These are phyloP conservation scores for Hypsibius dujardini DNA, from an alignment of 1,140 invertebrate genomes.

Conservation along the genomic window DNA sequence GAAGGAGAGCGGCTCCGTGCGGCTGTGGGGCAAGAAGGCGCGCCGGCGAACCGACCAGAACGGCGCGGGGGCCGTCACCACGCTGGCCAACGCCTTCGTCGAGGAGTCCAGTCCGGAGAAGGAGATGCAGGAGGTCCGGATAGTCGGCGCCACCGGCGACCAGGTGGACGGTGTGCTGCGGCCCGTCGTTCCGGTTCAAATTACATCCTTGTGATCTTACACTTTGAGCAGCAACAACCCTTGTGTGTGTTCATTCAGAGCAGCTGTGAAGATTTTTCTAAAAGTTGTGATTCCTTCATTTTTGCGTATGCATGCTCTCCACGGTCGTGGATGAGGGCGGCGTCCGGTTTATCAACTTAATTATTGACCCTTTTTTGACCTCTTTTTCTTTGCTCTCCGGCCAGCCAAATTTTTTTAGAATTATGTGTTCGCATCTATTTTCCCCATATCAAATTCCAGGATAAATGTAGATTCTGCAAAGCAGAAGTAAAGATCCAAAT, in stretches of 20 bases:
- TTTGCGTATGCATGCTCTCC: too few species aligned
- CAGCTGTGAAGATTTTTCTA: constrained; percentile 11
- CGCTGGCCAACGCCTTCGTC: neutral
- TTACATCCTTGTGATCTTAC: constrained; percentile 9
- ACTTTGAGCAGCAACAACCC: too few species aligned
- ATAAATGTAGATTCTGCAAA: too few species aligned
- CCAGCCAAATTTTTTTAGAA: neutral
- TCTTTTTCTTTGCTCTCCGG: constrained; percentile 6
- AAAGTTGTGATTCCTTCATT: neutral
- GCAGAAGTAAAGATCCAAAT: too few species aligned
- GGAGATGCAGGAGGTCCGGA: neutral
- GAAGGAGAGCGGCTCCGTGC: constrained; percentile 13
- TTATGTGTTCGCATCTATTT: neutral
- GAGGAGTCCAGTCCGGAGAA: neutral
- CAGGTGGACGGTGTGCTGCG: neutral
- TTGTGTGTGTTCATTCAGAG: neutral
- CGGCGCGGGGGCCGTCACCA: neutral
- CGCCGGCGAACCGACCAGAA: neutral
- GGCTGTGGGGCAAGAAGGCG: constrained; percentile 1
- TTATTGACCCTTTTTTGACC: neutral
- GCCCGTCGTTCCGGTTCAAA: neutral
- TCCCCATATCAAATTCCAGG: neutral
- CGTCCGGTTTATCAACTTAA: too few species aligned
- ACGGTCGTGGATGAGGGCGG: too few species aligned
- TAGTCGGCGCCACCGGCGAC: neutral